Evolutionary conservation across 92 coral and sea anemone genomes (phyloP), one percentile per base, ranked within the genome.

Genomic region (Zoanthus solanderi): DNA sequence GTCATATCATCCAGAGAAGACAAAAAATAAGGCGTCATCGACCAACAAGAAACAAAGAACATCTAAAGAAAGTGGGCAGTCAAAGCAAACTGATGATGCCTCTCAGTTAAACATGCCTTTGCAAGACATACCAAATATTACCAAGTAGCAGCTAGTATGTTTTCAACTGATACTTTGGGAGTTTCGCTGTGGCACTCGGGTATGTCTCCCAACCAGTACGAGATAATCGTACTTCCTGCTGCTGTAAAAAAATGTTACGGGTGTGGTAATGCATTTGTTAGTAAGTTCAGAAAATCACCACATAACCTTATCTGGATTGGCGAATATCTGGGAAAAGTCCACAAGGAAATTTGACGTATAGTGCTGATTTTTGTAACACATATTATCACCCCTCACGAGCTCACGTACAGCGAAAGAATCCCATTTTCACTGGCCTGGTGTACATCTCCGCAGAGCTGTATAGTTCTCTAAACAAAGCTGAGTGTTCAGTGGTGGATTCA

Each of bases 161-260:
- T 50, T 50, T 50, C 12, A 11, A 7, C 56, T 50, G 56, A 50
- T 50, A 50, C n/a, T 9, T 37, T 37, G 42, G 42, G 42, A 37
- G 42, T 37, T 37, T 54, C 72, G 72, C 48, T 52, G 82, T 77
- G 82, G 82, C 65, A 54, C 53, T 77, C 82, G 31, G 77, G 90
- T 16, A 65, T 87, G 71, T 78, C 90, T 28, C 85, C 84, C 2
- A 67, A 78, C 66, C 73, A 15, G 30, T 87, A 86, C 73, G 75
- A 58, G n/a, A 52, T 86, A 37, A 46, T 76, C 8, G 42, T 16
- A 28, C 84, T 86, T 15, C 89, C 89, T 44, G 67, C 68, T 63
- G 79, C 50, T 87, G 89, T 66, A 0, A 67, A 61, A 61, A 61
- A 46, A 53, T 86, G 89, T 45, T 65, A 86, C 8, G 84, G 84